These are phyloP conservation scores for Laupala kohalensis DNA, from an alignment of 1,140 invertebrate genomes.

Conservation along the genomic window DNA sequence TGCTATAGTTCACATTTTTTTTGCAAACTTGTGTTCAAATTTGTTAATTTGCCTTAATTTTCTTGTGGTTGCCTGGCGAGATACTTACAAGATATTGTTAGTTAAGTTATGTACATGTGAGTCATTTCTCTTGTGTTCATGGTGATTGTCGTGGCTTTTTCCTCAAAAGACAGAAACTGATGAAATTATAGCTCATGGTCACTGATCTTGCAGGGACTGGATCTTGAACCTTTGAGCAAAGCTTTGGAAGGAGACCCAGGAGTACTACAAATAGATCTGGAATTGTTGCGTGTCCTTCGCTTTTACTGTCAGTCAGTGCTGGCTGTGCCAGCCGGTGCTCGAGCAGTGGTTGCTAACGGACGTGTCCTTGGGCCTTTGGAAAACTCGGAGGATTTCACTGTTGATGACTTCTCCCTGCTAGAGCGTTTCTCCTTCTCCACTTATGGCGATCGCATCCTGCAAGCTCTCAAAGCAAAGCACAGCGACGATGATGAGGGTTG, in stretches of 20 bases:
- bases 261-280: background rate
- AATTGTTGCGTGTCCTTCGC: slow-evolving; percentile 30
- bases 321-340: slow-evolving; percentile 33
- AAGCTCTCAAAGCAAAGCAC: slow-evolving; percentile 41
- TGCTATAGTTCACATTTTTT: background rate
- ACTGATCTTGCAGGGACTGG: slow-evolving; percentile 1
- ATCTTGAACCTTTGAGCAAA: background rate
- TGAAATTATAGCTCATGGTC: background rate
- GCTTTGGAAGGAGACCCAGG: background rate
- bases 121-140: too few species aligned
- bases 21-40: too few species aligned
- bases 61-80: too few species aligned
- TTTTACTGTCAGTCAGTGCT: slow-evolving; percentile 43
- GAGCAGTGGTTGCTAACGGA: slow-evolving; percentile 79
- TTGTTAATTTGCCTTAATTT: too few species aligned
- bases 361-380: slow-evolving; percentile 74
- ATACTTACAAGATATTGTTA: too few species aligned
- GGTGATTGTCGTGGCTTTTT: too few species aligned
- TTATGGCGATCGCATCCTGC: slow-evolving; percentile 67
- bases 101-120: too few species aligned
- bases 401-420: slow-evolving; percentile 81
- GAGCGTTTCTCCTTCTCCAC: slow-evolving; percentile 61
- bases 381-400: slow-evolving; percentile 62
- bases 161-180: background rate
- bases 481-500: slow-evolving; percentile 7